Evolutionary conservation across 92 coral and sea anemone genomes (phyloP).

Genomic region (Phymanthus crucifer): DNA sequence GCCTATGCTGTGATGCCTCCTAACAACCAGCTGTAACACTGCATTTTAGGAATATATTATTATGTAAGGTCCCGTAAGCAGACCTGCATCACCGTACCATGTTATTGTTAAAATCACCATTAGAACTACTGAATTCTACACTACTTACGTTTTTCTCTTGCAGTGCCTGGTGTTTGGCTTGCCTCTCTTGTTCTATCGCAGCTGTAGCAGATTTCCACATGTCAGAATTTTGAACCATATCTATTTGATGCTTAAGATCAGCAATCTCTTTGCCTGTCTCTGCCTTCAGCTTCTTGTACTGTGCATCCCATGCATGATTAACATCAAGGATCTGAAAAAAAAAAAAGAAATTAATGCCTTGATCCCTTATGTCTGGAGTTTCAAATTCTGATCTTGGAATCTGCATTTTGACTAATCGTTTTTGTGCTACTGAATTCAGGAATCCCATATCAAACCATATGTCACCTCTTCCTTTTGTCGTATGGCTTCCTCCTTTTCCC

Average conservation of each 20-base stretch:
- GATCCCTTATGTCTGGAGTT: not conserved
- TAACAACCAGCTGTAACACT: no score
- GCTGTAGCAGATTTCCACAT: conserved; percentile 37
- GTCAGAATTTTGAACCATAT: conserved; percentile 40
- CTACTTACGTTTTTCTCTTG: conserved; percentile 38
- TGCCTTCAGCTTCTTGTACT: conserved; percentile 65
- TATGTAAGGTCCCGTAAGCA: no score
- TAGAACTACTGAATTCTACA: no score
- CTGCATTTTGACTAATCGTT: no score
- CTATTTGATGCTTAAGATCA: conserved; percentile 66
- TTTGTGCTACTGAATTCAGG: no score
- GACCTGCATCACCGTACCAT: no score
- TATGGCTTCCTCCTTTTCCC: conserved; percentile 67
- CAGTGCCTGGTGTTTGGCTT: conserved; percentile 39
- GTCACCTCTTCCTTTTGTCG: conserved; percentile 77
- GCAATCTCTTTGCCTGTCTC: conserved; percentile 58
- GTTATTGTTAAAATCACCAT: no score
- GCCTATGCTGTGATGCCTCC: no score
- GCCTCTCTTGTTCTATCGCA: conserved; percentile 49
- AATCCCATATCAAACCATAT: not conserved
- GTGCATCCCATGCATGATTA: conserved; percentile 82
- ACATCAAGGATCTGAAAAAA: conserved; percentile 71
- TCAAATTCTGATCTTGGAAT: no score
- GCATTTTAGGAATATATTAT: no score
- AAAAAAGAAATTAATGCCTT: not conserved